Evolutionary conservation across 2,113 vertebrate genomes (phyloP).

Genomic region (Rattus rattus): DNA sequence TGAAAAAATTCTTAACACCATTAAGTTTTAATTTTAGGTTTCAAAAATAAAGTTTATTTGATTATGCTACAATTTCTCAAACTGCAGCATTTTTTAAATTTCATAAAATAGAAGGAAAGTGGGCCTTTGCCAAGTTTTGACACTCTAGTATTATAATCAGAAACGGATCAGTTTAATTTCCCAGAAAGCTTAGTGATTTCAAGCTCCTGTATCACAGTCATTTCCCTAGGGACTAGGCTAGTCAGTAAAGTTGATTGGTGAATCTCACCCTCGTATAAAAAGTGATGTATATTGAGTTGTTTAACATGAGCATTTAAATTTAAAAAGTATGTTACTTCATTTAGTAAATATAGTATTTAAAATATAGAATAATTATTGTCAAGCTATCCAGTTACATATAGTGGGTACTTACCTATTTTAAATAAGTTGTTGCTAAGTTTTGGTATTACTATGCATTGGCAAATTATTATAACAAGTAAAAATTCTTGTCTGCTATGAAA

Average conservation of each 20-base stretch:
- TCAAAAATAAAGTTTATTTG: conserved; percentile 6
- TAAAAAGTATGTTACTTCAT: conserved; percentile 60
- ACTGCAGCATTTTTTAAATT: conserved; percentile 40
- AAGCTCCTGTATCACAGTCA: conserved; percentile 11
- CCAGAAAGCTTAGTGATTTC: conserved; percentile 36
- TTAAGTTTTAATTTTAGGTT: conserved; percentile 57
- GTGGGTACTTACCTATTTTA: conserved; percentile 59
- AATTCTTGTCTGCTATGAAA: conserved; percentile 48
- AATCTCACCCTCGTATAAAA: conserved; percentile 50
- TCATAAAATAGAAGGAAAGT: conserved; percentile 15
- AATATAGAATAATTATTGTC: conserved; percentile 50
- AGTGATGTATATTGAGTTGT: not conserved
- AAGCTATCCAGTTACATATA: conserved; percentile 14
- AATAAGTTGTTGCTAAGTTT: conserved; percentile 62
- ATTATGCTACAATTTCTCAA: conserved; percentile 55
- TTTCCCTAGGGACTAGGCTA: conserved; percentile 10
- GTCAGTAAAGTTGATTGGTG: conserved; percentile 39
- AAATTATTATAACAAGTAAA: conserved; percentile 63
- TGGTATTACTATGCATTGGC: conserved; percentile 44
- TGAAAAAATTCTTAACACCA: conserved; percentile 42
- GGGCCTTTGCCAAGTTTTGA: conserved; percentile 55
- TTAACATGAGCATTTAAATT: conserved; percentile 24
- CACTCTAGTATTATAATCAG: conserved; percentile 41
- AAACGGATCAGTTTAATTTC: conserved; percentile 65
- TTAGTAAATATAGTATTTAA: conserved; percentile 60